Conservation (phyloP, 1,140 invertebrate species). For the Rhynchophorus ferrugineus region DNA sequence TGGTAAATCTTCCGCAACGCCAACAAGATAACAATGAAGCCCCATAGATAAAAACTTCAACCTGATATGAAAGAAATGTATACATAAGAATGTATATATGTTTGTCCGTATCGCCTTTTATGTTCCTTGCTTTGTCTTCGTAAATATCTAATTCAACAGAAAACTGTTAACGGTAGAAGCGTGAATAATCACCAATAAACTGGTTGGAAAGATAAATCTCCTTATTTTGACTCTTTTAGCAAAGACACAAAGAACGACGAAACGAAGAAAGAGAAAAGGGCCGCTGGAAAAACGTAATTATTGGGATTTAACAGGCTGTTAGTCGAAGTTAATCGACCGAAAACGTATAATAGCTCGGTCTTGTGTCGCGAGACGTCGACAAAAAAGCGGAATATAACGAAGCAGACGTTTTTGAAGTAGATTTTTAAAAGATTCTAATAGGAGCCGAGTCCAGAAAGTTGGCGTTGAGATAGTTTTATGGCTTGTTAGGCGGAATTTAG, state of each 20-base stretch:
- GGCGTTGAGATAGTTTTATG: neutral
- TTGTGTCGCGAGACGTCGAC: constrained; percentile 4
- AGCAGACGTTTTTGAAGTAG: neutral
- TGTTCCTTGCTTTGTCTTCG: too few species aligned
- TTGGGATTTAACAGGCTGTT: constrained; percentile 23
- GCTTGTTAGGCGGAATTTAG: neutral
- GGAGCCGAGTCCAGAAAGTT: neutral
- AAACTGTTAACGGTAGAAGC: too few species aligned
- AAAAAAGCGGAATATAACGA: neutral
- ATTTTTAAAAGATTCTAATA: neutral
- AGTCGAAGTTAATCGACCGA: constrained; percentile 19
- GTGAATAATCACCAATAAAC: constrained; percentile 7
- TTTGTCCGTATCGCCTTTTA: too few species aligned
- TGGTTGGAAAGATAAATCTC: constrained; percentile 13
- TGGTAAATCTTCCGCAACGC: too few species aligned
- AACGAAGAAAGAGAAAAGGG: constrained; percentile 5
- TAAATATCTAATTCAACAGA: too few species aligned
- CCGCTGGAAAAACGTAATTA: constrained; percentile 20
- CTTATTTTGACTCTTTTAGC: constrained; percentile 7
- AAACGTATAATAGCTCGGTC: constrained; percentile 22
- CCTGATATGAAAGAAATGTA: too few species aligned
- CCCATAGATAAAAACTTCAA: too few species aligned
- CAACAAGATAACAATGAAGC: too few species aligned
- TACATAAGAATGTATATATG: too few species aligned
- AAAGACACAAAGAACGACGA: constrained; percentile 1